Base-by-base conservation (phyloP, 2,797 vertebrate species). In the Cuculus canorus region DNA sequence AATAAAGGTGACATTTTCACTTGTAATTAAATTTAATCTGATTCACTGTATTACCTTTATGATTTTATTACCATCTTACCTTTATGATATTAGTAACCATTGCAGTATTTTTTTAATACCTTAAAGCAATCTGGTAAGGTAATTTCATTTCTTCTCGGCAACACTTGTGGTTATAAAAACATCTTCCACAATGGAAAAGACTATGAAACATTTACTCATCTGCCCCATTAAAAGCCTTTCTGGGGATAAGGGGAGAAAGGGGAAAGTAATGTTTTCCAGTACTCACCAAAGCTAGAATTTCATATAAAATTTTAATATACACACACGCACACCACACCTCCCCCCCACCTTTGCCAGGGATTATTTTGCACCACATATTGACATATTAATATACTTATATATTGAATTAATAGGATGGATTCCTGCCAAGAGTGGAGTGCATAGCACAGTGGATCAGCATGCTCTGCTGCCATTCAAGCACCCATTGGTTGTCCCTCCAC, bases 121-220 rank as follows among this genome's bases (percentile, higher is more conserved):
- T 84, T 80, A 60, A 92, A 53, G 27, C 72, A 84, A 63, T 82
- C 86, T 95, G 95, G 81, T 92, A 94, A 97, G 68, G 61, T 54
- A 91, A 90, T 95, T 93, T 63, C 8, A 66, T 82, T 79, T 82
- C 81, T 95, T 82, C 73, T 83, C 73, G 81, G 43, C 39, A 59
- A 53, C 59, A 75, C 48, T 64, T 68, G 71, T 71, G 78, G 66
- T 89, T 83, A 68, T 84, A 92, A 93, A 75, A 7, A 18, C 22
- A 57, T 39, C 71, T 71, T 86, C 76, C 75, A 66, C 30, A 85
- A 59, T 86, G 91, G 93, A 87, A 96, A 91, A 69, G 64, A 66
- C 71, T 85, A 37, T 83, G 57, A 96, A 97, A 88, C 56, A 25
- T 70, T 82, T 95, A 82, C 83, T 94, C 68, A 78, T 93, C 85